Base-by-base conservation (phyloP, 2,113 vertebrate species). In the Cryptomyrus ogoouensis region DNA sequence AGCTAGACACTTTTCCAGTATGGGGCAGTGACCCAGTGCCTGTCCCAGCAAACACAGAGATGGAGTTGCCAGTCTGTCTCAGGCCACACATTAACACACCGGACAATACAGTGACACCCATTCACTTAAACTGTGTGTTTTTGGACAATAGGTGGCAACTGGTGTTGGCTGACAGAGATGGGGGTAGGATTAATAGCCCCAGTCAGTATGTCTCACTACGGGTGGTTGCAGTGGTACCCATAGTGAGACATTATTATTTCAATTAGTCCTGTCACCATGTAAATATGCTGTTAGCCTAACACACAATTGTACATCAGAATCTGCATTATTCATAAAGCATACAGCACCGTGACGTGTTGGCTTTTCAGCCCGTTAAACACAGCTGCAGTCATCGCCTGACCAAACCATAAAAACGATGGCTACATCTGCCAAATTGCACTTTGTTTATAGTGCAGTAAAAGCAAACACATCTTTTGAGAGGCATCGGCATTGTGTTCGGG, bases 401-500 rank as follows among this genome's bases (percentile, higher is more conserved):
- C 85, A 3, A 27, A 24, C 35, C 31, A 42, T 77, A 77, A 80
- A 89, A 88, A 17, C 49, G 21, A 10, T 3, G 19, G 35, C 4
- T 12, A 10, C 47, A 24, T 83, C 88, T 83, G 88, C 49, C 49
- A 89, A 89, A 89, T 89, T 53, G 19, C 13, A 52, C 31, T 49
- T 50, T 89, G 88, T 56, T 89, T 89, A 89, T 44, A 83, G 49
- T n/a, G 46, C 88, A 89, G 31, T 89, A 46, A 89, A 89, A 83
- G n/a, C 19, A 3, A 52, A 80, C n/a, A 89, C 70, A 89, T 89
- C 70, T 83, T 56, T 83, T 13, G 39, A 10, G 50, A n/a, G 9
- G 74, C 88, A 89, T 83, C 88, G 83, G 88, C 35, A 35, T 42
- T 83, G 46, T 53, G 70, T 44, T 89, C 24, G 21, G 24, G 2